Percentiles rank a stretch among this genome's conserved stretches.
Conservation (phyloP, 2,797 vertebrate genomes). For the Lindbergichthys nudifrons region DNA sequence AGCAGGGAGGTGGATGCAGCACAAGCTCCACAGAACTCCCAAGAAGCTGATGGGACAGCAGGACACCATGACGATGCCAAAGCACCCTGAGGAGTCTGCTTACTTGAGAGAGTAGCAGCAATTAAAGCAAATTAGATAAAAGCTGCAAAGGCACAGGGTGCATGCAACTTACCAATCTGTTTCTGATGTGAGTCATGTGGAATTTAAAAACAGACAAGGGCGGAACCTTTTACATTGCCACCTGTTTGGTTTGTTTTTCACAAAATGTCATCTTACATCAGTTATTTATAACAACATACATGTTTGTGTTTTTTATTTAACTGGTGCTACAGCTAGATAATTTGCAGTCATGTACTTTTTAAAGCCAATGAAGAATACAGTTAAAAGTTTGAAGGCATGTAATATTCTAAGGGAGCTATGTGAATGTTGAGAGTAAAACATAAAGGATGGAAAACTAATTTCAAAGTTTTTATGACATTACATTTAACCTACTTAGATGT, state of each 20-base stretch:
- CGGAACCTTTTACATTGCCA: not conserved
- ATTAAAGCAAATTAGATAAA: slow-evolving; percentile 70
- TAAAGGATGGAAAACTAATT: not conserved
- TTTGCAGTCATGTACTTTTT: not conserved
- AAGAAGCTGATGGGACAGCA: slow-evolving; percentile 86
- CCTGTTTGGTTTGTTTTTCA: slow-evolving; percentile 6
- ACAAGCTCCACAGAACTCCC: slow-evolving; percentile 80
- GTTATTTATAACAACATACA: not conserved
- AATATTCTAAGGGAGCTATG: not conserved
- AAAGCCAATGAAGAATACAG: not conserved
- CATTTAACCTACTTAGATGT: not conserved
- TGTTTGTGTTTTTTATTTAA: slow-evolving; percentile 1
- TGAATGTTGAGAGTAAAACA: not conserved
- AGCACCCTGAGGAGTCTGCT: slow-evolving; percentile 51
- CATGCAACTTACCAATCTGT: slow-evolving; percentile 22
- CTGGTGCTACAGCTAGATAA: not conserved
- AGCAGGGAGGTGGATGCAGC: slow-evolving; percentile 82
- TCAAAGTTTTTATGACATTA: not conserved
- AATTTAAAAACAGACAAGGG: slow-evolving; percentile 6
- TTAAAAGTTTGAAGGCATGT: accelerated
- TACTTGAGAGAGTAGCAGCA: slow-evolving; percentile 54
- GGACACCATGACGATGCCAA: slow-evolving; percentile 76
- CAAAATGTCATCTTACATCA: slow-evolving; percentile 1
- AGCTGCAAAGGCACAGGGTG: slow-evolving; percentile 36
- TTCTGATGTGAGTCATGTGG: slow-evolving; percentile 34